A percentile compares a stretch with the other conserved stretches of the same genome.
Evolutionary conservation across 2,888 invertebrate species (phyloP).

Genomic region (Oxytorus armatus): DNA sequence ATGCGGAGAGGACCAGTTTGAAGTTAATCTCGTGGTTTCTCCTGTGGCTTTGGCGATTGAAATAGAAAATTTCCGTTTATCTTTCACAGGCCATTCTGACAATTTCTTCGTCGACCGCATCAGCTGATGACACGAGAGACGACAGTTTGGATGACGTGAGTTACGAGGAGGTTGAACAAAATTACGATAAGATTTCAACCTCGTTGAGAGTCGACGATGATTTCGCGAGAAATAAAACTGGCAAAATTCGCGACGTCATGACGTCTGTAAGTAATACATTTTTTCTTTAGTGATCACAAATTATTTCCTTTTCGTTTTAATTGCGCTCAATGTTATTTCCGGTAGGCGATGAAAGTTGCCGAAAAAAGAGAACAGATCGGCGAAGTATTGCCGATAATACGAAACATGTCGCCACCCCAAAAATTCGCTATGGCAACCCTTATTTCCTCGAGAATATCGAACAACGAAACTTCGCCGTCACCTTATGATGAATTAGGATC

Average conservation of each 20-base stretch:
- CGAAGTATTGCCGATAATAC: slow-evolving; percentile 88
- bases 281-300: neutral
- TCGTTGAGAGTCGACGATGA: slow-evolving; percentile 75
- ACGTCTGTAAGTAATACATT: slow-evolving; percentile 69
- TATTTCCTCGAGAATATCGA: slow-evolving; percentile 85
- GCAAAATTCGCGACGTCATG: slow-evolving; percentile 69
- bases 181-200: slow-evolving; percentile 73
- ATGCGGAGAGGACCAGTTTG: neutral
- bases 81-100: slow-evolving; percentile 72
- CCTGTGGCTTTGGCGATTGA: neutral
- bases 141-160: slow-evolving; percentile 70
- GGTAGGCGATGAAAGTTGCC: slow-evolving; percentile 86
- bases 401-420: slow-evolving; percentile 88
- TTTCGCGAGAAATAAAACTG: slow-evolving; percentile 72
- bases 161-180: slow-evolving; percentile 67
- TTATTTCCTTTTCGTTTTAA: slow-evolving; percentile 11
- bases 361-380: slow-evolving; percentile 87
- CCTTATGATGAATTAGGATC: slow-evolving; percentile 84
- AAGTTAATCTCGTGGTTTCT: slow-evolving; percentile 19
- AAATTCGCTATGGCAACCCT: slow-evolving; percentile 87
- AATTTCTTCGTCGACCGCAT: slow-evolving; percentile 70
- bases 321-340: neutral
- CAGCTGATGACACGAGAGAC: slow-evolving; percentile 48
- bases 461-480: slow-evolving; percentile 65
- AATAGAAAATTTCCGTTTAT: slow-evolving; percentile 15